Base-by-base conservation (phyloP, 2,888 invertebrate genomes). In the Oxytorus armatus region DNA sequence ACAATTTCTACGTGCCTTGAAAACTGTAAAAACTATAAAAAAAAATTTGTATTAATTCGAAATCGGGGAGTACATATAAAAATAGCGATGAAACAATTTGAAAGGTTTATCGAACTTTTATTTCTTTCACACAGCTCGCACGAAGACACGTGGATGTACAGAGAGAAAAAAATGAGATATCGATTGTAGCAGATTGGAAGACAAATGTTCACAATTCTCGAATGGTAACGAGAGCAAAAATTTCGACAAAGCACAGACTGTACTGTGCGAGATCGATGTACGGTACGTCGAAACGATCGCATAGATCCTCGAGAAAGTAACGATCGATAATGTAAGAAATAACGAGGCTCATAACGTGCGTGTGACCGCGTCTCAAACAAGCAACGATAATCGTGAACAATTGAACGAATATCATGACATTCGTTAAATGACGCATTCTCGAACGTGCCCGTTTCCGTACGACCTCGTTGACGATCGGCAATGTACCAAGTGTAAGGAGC, bases 241-340 rank as follows among this genome's bases (percentile, higher is more conserved):
- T 83, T 83, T 90, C 89, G 33, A 90, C 87, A 74, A 91, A 91
- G 63, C 89, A 89, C 3, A 90, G 77, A 61, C 89, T 89, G 82
- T 91, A 91, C 53, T 91, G 91, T 0, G 88, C 86, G 1, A 91
- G 74, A 78, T 91, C 91, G 47, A 86, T 86, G 65, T 91, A 89
- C 16, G 91, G 91, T 33, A 91, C 90, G 65, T 89, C 91, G 57
- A 88, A 90, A 51, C 86, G 87, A 83, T 91, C 91, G 82, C 90
- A 90, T 68, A 92, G 89, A 63, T 89, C 89, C 79, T 91, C 90
- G 21, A 89, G 87, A 57, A 89, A 86, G 73, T 89, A 91, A 51
- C 89, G 87, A 57, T 89, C 86, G 2, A 92, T 84, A 14, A 84
- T 81, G 42, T 89, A 90, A 2, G 91, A 90, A 42, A 84, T 84